Base-by-base conservation (phyloP, 2,113 vertebrate species). In the Sardina pilchardus region DNA sequence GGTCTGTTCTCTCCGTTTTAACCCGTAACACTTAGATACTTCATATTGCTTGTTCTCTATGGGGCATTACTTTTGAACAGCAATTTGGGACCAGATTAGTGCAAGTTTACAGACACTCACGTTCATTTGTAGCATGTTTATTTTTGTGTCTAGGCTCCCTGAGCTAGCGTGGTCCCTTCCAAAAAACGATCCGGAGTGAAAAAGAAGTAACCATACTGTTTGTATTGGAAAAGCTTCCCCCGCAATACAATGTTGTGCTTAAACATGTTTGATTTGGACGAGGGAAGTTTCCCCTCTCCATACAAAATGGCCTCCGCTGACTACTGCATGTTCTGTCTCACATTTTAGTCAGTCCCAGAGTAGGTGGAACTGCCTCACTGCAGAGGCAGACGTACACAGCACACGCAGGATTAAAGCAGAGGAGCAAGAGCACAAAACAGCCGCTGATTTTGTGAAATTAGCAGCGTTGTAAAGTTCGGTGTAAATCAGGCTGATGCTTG, bases 231-330 rank as follows among this genome's bases (percentile, higher is more conserved):
- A 82, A 71, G 30, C 42, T 42, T 1, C 42, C 45, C 50, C 56
- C 81, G 75, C 83, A 83, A 85, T 86, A 87, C 48, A 71, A 84
- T 83, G 81, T 82, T 83, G 81, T 34, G 71, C 83, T 89, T 81
- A 85, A 88, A 87, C 82, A 82, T 89, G 89, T 90, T 89, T 90
- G 88, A 85, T 89, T 89, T 89, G 88, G 89, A 88, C 24, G 34
- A n/a, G 43, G 78, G 30, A 24, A 63, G 81, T 81, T 88, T 80
- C 85, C 82, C 81, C 71, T 53, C 47, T 88, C 81, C 85, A 81
- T 82, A 85, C 81, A 84, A 88, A 88, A 84, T 87, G 82, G 71
- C 86, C 86, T 67, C 42, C 59, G 50, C 75, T 17, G 84, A 56
- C 84, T 85, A 82, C 12, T 84, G 87, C 78, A 81, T 81, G 82